Evolutionary conservation across 2,888 invertebrate genomes (phyloP), one percentile per base, ranked within the genome.

Genomic region (Hydraecia micacea): DNA sequence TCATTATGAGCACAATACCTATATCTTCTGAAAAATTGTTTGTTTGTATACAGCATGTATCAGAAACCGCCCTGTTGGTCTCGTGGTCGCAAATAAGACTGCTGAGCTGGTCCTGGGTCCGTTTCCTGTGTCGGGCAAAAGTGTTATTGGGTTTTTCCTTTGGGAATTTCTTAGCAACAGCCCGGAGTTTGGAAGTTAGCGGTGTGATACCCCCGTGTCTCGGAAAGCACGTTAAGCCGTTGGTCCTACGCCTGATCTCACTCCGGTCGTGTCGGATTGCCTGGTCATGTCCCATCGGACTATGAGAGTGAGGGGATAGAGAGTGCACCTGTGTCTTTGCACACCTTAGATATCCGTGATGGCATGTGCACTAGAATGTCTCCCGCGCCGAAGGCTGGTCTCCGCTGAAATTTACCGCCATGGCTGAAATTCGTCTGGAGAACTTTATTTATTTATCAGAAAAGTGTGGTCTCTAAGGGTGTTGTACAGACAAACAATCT

Each of bases 1-100:
- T 92, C 87, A 91, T 89, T 88, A 90, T 89, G 87, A 90, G 91
- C 90, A 89, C 77, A 88, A 95, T 93, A 93, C 93, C 90, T 93
- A 93, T 93, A 90, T 93, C 91, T 87, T 89, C 77, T 87, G 75
- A 81, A 86, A 90, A 90, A 91, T 90, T 91, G 87, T 90, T 88
- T 91, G 88, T 92, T 92, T 88, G 80, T 81, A 83, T 70, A 70
- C 70, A 70, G 70, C 21, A 13, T 68, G 67, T 42, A 21, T 46
- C 28, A 21, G n/a, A 58, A 58, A 58, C 55, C 1, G n/a, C 11
- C 11, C 11, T 13, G n/a, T 58, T 58, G n/a, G 55, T 58, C 5
- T 58, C n/a, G 55, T n/a, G n/a, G 55, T 55, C 55, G 55, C 25
- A n/a, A 55, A 25, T 8, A 9, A 25, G 55, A n/a, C 55, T 1